Evolutionary conservation across 2,888 invertebrate genomes (phyloP).

Genomic region (Steinernema carpocapsae): DNA sequence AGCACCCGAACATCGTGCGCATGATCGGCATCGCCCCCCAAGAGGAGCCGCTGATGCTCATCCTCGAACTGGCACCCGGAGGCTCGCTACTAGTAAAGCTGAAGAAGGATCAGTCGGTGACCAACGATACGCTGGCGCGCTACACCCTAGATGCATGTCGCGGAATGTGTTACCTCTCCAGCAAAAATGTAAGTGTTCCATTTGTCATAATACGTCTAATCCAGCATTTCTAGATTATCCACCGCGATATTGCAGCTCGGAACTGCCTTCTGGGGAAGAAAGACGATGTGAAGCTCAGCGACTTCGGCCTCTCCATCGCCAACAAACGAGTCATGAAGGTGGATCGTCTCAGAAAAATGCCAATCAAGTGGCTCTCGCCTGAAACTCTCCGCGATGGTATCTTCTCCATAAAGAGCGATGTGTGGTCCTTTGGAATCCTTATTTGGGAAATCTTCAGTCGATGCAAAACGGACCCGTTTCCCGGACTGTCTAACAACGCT

Average conservation of each 20-base stretch:
- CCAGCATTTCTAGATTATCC: constrained; percentile 29
- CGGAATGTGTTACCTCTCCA: constrained; percentile 10
- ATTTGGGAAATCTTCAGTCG: constrained; percentile 37
- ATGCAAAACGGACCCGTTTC: constrained; percentile 16
- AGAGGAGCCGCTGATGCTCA: constrained; percentile 45
- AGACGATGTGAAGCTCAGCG: constrained; percentile 41
- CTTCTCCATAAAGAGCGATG: constrained; percentile 42
- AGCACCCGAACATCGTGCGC: constrained; percentile 43
- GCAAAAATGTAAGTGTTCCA: neutral
- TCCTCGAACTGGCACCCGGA: constrained; percentile 43
- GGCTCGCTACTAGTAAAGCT: constrained; percentile 38
- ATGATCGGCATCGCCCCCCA: constrained; percentile 41
- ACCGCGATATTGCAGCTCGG: constrained; percentile 42
- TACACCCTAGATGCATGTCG: constrained; percentile 3
- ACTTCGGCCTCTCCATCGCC: constrained; percentile 42
- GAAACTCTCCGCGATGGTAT: constrained; percentile 39
- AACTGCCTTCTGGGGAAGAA: constrained; percentile 41
- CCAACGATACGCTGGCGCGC: neutral
- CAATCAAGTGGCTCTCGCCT: constrained; percentile 24
- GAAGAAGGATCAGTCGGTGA: neutral
- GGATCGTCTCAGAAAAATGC: constrained; percentile 29
- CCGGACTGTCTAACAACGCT: neutral
- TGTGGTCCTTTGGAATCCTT: constrained; percentile 43
- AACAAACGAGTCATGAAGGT: constrained; percentile 1
- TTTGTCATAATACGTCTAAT: neutral